Conservation (phyloP, 1,140 invertebrate genomes). For the Subanguina moxae region DNA sequence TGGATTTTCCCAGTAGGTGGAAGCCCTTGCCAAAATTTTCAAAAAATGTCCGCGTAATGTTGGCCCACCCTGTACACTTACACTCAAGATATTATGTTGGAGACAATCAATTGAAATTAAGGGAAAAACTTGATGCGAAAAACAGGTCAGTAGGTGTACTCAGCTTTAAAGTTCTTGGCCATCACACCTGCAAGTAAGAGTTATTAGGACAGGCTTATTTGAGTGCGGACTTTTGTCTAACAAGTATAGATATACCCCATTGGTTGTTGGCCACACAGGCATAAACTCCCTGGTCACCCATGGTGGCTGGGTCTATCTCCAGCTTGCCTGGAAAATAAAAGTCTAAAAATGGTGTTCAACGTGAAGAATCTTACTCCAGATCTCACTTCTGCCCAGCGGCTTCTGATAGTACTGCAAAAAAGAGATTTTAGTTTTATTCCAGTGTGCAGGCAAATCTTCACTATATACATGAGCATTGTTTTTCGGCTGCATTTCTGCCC, state of each 20-base stretch:
- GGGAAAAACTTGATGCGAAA: no score
- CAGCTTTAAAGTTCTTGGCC: constrained; percentile 59
- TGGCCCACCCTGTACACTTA: no score
- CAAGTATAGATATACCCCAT: constrained; percentile 15
- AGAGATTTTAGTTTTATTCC: neutral
- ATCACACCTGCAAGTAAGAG: constrained; percentile 39
- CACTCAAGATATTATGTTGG: no score
- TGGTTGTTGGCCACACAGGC: constrained; percentile 59
- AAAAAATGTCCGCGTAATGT: no score
- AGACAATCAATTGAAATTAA: no score
- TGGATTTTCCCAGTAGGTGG: no score
- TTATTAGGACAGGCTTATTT: no score
- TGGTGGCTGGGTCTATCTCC: constrained; percentile 59
- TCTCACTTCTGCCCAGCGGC: constrained; percentile 42
- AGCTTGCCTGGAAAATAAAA: constrained; percentile 30
- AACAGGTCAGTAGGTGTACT: constrained; percentile 52
- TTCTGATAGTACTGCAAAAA: constrained; percentile 56
- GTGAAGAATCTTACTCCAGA: constrained; percentile 40
- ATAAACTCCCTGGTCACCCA: constrained; percentile 58
- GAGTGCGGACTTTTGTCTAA: no score
- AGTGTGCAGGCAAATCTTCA: constrained; percentile 1
- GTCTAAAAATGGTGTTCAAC: no score
- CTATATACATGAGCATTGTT: constrained; percentile 48
- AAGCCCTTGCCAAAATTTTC: no score
- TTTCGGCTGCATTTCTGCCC: constrained; percentile 56